These are phyloP conservation scores for Melanotaenia maccullochi DNA, from an alignment of 2,797 vertebrate species.

Conservation along the genomic window DNA sequence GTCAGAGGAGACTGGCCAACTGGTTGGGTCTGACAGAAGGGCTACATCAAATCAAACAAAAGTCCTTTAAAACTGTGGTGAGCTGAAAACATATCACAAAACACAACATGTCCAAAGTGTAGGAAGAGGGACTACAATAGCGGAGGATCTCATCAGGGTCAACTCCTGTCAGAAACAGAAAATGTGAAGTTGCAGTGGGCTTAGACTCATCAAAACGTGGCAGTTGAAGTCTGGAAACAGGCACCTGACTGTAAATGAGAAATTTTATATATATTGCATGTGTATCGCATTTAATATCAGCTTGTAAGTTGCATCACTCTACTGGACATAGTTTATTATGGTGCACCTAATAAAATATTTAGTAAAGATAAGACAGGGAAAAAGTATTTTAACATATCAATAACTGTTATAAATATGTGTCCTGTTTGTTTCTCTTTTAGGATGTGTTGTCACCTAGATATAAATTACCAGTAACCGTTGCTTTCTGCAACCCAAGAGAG, in stretches of 20 bases:
- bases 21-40: conserved; percentile 19
- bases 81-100: conserved; percentile 12
- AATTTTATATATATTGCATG: neutral
- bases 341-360: neutral
- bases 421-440: conserved; percentile 12
- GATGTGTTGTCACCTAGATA: conserved; percentile 33
- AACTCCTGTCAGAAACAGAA: conserved; percentile 3
- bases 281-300: neutral
- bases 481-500: too few species aligned
- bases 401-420: conserved; percentile 30
- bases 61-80: conserved; percentile 1
- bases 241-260: neutral
- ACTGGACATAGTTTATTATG: neutral
- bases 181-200: neutral
- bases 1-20: conserved; percentile 19
- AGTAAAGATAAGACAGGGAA: conserved; percentile 1
- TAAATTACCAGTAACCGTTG: conserved; percentile 60
- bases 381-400: conserved; percentile 6
- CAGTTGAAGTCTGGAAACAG: neutral
- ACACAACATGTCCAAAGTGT: conserved; percentile 9
- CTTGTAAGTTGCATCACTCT: neutral
- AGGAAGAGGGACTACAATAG: conserved; percentile 2
- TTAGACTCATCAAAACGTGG: conserved; percentile 2
- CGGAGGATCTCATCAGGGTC: conserved; percentile 1
- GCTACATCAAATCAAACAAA: conserved; percentile 5